Evolutionary conservation across 1,140 invertebrate species (phyloP).

Genomic region (Hyles euphorbiae): DNA sequence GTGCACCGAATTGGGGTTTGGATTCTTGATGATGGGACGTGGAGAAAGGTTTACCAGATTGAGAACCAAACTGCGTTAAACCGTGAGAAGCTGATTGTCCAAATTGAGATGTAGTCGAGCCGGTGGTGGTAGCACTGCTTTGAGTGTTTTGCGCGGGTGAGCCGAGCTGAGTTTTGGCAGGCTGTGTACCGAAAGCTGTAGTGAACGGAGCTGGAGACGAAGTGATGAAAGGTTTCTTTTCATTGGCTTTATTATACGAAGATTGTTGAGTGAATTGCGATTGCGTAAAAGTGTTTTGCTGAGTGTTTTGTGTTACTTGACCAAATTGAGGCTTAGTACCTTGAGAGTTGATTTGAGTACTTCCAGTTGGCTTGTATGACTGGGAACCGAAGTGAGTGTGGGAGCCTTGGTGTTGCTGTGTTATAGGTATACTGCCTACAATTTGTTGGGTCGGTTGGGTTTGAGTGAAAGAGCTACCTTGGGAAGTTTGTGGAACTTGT

Average conservation of each 20-base stretch:
- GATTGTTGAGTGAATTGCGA: neutral
- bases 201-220: no score
- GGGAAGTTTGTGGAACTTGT: neutral
- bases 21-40: neutral
- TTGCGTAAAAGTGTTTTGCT: neutral
- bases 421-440: neutral
- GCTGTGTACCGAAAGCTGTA: no score
- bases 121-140: no score
- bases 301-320: constrained; percentile 3
- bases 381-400: neutral
- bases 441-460: constrained; percentile 1
- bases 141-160: no score
- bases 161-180: no score
- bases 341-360: constrained; percentile 2
- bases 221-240: no score
- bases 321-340: constrained; percentile 3
- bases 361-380: neutral
- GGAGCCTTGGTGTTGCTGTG: constrained; percentile 1
- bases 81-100: no score
- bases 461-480: neutral
- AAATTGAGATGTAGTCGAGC: no score
- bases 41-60: neutral
- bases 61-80: neutral
- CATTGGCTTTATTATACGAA: no score
- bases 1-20: neutral